These are phyloP conservation scores for Margarornis squamiger DNA, from an alignment of 2,797 vertebrate genomes.

Conservation along the genomic window DNA sequence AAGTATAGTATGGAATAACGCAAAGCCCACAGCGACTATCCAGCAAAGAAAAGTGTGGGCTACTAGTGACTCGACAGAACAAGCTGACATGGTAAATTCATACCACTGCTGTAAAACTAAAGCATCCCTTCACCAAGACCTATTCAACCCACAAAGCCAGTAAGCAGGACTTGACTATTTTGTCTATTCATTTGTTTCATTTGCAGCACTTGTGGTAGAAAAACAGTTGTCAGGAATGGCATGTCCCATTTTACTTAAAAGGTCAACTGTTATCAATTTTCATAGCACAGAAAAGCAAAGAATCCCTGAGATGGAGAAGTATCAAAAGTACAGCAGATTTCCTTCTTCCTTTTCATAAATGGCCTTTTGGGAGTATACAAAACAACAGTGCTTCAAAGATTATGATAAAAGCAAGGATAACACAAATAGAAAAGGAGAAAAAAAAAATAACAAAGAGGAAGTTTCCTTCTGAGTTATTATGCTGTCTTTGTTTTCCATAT, in stretches of 20 bases:
- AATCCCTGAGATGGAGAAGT: neutral
- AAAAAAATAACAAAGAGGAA: neutral
- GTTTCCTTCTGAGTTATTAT: neutral
- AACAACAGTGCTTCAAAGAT: neutral
- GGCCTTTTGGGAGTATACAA: neutral
- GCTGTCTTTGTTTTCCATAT: neutral
- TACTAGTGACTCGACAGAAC: neutral
- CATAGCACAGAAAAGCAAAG: neutral
- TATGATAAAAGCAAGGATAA: neutral
- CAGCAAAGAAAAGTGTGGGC: neutral
- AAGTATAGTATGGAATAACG: neutral
- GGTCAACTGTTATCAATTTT: constrained; percentile 25
- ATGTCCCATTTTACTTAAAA: constrained; percentile 3
- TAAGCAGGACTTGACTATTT: neutral
- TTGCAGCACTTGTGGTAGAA: neutral
- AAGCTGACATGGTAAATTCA: neutral
- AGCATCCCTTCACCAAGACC: neutral
- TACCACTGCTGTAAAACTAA: neutral
- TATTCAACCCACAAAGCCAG: neutral
- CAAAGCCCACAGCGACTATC: neutral
- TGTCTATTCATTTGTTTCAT: neutral
- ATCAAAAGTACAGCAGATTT: neutral
- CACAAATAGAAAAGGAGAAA: neutral
- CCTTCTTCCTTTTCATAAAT: neutral
- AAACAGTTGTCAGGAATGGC: neutral